Conservation (phyloP, 1,140 invertebrate species). For the Penaeus indicus region DNA sequence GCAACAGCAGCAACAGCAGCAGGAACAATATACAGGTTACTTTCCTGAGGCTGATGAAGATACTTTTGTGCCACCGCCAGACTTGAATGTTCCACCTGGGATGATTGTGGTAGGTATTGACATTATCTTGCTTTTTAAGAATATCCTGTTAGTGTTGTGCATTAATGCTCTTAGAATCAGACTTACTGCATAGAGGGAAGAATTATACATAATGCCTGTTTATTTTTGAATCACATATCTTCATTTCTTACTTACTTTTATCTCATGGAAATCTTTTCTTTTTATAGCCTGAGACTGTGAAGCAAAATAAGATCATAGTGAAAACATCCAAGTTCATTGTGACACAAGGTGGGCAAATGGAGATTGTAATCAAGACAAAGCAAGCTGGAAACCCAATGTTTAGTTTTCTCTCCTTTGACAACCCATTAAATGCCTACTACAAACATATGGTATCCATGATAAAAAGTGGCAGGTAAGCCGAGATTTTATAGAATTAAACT, state of each 20-base stretch:
- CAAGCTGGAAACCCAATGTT: conserved; percentile 95
- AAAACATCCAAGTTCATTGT: conserved; percentile 96
- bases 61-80: conserved; percentile 78
- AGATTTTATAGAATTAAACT: background rate
- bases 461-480: conserved; percentile 82
- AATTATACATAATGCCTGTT: background rate
- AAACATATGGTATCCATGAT: conserved; percentile 85
- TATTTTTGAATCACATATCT: conserved; percentile 24
- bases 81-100: conserved; percentile 80
- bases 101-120: conserved; percentile 79
- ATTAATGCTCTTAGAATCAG: conserved; percentile 18
- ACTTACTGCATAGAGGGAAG: background rate
- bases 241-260: conserved; percentile 39
- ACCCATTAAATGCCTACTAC: conserved; percentile 90
- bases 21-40: conserved; percentile 67
- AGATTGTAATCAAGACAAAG: conserved; percentile 97
- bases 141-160: no score
- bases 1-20: conserved; percentile 51
- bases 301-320: conserved; percentile 94
- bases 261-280: conserved; percentile 63
- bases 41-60: conserved; percentile 78
- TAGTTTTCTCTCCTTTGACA: conserved; percentile 90
- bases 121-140: background rate
- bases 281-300: conserved; percentile 89
- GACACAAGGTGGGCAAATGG: conserved; percentile 95